A percentile compares a stretch with the other conserved stretches of the same genome.
Conservation (phyloP, 92 coral and sea anemone species). For the Umimayanthus kanabou region DNA sequence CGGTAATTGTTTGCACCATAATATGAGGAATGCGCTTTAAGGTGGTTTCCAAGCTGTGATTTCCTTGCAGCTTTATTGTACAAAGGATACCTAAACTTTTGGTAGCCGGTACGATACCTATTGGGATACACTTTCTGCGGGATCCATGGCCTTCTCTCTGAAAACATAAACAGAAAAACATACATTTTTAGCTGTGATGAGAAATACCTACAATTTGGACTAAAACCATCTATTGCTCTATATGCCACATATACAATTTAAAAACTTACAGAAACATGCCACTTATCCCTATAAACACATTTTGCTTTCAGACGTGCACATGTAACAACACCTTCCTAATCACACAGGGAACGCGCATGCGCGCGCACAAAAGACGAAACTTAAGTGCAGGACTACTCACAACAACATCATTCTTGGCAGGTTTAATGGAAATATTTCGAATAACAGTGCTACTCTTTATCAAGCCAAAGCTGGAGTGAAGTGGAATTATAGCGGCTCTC, state of each 20-base stretch:
- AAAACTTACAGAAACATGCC: no score
- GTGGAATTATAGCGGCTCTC: no score
- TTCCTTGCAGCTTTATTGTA: background rate
- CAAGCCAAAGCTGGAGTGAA: no score
- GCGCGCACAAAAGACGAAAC: no score
- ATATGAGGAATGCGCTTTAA: background rate
- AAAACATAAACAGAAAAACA: background rate
- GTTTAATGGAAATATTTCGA: no score
- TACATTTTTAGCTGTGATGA: background rate
- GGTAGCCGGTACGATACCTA: background rate
- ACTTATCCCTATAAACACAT: background rate
- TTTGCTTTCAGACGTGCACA: no score
- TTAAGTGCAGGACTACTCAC: no score
- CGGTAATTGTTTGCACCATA: background rate
- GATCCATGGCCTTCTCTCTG: background rate
- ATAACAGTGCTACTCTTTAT: no score
- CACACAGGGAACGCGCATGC: no score
- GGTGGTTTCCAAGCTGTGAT: background rate
- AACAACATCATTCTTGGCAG: no score
- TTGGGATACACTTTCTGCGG: background rate
- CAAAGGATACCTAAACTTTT: slow-evolving; percentile 2
- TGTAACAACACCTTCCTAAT: background rate
- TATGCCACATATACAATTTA: background rate
- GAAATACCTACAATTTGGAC: background rate
- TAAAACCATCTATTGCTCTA: background rate